These are phyloP conservation scores for Lucifuga dentata DNA, from an alignment of 2,113 vertebrate species.

Conservation along the genomic window DNA sequence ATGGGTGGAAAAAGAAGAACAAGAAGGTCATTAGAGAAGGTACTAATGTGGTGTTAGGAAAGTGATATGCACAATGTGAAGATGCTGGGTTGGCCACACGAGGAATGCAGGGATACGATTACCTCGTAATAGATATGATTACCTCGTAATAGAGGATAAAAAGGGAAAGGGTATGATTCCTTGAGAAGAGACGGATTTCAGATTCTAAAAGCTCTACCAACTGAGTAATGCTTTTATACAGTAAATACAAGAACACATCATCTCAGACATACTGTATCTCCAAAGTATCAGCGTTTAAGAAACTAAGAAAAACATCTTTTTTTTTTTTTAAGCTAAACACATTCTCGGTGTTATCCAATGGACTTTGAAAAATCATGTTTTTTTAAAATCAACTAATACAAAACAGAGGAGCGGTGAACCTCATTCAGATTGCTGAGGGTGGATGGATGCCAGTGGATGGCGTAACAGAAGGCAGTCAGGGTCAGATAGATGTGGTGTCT, in stretches of 20 bases:
- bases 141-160: slow-evolving; percentile 53
- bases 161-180: slow-evolving; percentile 24
- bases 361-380: slow-evolving; percentile 23
- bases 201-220: not conserved
- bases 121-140: slow-evolving; percentile 60
- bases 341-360: slow-evolving; percentile 7
- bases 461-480: slow-evolving; percentile 45
- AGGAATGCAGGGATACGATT: slow-evolving; percentile 65
- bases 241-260: no score
- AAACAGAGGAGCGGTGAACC: slow-evolving; percentile 19
- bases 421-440: slow-evolving; percentile 15
- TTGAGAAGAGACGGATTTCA: slow-evolving; percentile 17
- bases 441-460: slow-evolving; percentile 40
- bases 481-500: slow-evolving; percentile 62
- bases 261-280: no score
- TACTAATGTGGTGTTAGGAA: slow-evolving; percentile 66
- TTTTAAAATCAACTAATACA: no score
- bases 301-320: not conserved
- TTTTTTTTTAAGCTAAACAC: not conserved
- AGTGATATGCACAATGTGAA: slow-evolving; percentile 66
- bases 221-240: no score
- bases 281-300: not conserved
- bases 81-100: slow-evolving; percentile 34
- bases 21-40: slow-evolving; percentile 42
- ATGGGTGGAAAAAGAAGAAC: slow-evolving; percentile 58